Conservation (phyloP, 2,113 vertebrate species). For the Clarias batrachus region DNA sequence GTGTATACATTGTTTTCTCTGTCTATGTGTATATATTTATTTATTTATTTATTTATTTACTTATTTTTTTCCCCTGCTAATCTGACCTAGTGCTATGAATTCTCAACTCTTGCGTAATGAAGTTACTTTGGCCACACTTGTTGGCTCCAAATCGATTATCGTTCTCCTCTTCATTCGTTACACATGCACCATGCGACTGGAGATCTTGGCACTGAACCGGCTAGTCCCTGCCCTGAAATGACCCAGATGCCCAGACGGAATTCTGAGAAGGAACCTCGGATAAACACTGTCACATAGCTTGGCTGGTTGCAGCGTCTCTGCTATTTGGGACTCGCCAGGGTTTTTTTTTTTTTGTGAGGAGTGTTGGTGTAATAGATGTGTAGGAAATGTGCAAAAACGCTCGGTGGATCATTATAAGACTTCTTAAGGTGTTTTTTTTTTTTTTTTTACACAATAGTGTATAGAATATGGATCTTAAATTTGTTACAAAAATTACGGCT, state of each 20-base stretch:
- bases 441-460: background rate
- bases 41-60: too few species aligned
- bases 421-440: background rate
- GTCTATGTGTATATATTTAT: too few species aligned
- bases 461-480: too few species aligned
- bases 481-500: too few species aligned
- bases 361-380: constrained; percentile 6
- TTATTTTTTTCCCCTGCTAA: background rate
- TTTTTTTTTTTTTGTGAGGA: background rate
- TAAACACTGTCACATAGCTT: constrained; percentile 35
- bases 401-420: background rate
- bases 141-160: background rate
- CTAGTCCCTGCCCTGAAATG: background rate
- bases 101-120: constrained; percentile 7
- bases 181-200: background rate
- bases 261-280: constrained; percentile 35
- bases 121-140: constrained; percentile 1
- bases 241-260: constrained; percentile 38
- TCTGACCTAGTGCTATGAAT: constrained; percentile 6
- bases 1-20: too few species aligned
- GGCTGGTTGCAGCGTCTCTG: constrained; percentile 20
- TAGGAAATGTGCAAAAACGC: background rate
- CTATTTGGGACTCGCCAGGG: background rate
- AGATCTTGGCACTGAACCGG: background rate
- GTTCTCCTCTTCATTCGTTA: background rate